Evolutionary conservation across 2,113 vertebrate genomes (phyloP).

Genomic region (Garra rufa): DNA sequence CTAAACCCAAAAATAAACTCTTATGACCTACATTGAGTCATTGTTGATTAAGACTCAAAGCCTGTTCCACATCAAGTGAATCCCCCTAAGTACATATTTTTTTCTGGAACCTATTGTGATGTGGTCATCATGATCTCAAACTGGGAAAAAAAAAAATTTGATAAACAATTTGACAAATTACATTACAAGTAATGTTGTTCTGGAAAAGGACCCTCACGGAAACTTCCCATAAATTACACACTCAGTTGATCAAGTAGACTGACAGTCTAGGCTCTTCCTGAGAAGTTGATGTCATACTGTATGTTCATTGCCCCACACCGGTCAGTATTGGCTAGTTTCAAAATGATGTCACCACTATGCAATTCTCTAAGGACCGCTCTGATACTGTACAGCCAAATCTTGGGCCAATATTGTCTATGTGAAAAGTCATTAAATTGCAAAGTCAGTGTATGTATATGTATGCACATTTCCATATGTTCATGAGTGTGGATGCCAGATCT

Average conservation of each 20-base stretch:
- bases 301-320: slow-evolving; percentile 10
- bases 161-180: slow-evolving; percentile 6
- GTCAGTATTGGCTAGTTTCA: slow-evolving; percentile 25
- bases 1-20: neutral
- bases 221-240: slow-evolving; percentile 2
- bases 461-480: slow-evolving; percentile 16
- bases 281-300: slow-evolving; percentile 52
- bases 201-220: neutral
- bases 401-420: neutral
- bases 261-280: slow-evolving; percentile 4
- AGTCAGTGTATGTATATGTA: neutral
- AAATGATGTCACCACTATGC: slow-evolving; percentile 47
- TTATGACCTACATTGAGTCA: slow-evolving; percentile 8
- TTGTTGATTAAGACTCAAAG: neutral
- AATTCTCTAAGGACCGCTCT: slow-evolving; percentile 3
- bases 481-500: slow-evolving; percentile 41
- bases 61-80: neutral
- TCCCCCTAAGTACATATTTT: neutral
- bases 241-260: slow-evolving; percentile 13
- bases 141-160: neutral
- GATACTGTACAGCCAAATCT: neutral
- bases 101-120: neutral
- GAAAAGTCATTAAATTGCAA: neutral
- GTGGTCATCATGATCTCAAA: neutral
- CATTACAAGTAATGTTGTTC: slow-evolving; percentile 3